phyloP scores from a whole-genome alignment of 2,888 invertebrate genomes.

The Plagodis dolabraria region DNA sequence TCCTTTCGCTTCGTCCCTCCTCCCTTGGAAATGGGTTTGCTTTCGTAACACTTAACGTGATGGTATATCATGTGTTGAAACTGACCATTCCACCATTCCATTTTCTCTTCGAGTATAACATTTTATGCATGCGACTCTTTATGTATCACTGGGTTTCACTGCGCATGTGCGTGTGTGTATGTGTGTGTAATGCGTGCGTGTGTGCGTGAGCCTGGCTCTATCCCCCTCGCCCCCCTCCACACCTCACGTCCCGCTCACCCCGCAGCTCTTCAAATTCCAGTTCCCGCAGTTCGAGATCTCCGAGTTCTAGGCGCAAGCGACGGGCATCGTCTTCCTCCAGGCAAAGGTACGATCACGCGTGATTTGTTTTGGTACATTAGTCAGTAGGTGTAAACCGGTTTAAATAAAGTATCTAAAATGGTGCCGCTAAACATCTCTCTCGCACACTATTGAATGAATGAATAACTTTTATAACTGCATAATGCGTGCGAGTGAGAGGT shows the following conservation, averaged over 20 bases:
- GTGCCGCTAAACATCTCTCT: too few relatives aligned
- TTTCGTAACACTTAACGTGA: slow-evolving; percentile 70
- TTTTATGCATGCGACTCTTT: slow-evolving; percentile 57
- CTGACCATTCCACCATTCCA: slow-evolving; percentile 50
- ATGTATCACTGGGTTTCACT: slow-evolving; percentile 55
- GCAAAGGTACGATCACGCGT: slow-evolving; percentile 66
- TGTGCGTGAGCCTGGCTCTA: slow-evolving; percentile 36
- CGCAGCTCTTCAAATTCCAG: slow-evolving; percentile 85
- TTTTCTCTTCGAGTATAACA: slow-evolving; percentile 50
- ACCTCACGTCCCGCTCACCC: slow-evolving; percentile 69
- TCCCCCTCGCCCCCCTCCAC: slow-evolving; percentile 43
- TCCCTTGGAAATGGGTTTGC: slow-evolving; percentile 67
- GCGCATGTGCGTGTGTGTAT: slow-evolving; percentile 39
- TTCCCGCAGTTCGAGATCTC: slow-evolving; percentile 78
- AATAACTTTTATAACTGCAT: too few relatives aligned
- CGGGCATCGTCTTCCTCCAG: slow-evolving; percentile 75
- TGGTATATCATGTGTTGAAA: slow-evolving; percentile 69
- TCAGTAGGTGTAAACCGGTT: too few relatives aligned
- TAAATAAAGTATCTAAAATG: too few relatives aligned
- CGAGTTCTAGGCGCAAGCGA: slow-evolving; percentile 71
- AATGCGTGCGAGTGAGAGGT: too few relatives aligned
- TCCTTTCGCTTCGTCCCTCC: slow-evolving; percentile 60
- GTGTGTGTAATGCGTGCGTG: slow-evolving; percentile 34
- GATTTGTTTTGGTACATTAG: not conserved
- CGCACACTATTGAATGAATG: too few relatives aligned